Base-by-base conservation (phyloP, 1,140 invertebrate genomes). In the Drosophila paulistorum region DNA sequence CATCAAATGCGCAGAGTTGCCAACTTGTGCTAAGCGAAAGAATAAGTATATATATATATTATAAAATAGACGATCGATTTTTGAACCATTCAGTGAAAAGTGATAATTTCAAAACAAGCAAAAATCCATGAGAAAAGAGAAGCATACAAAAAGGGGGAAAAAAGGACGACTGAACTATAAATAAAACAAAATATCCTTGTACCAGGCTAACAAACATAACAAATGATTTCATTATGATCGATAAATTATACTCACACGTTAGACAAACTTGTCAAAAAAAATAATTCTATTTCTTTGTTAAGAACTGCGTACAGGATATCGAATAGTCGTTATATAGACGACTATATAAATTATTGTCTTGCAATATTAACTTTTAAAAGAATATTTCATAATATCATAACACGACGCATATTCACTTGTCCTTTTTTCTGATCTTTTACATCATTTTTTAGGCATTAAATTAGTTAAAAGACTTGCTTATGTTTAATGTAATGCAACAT, bases 91-190 rank as follows among this genome's bases (percentile, higher is more conserved):
- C 17, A 23, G 33, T 58, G 30, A 35, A 61, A 54, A 62, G 57
- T 68, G 60, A 62, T 33, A 68, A 58, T 58, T 63, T 45, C 37
- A 42, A 61, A 20, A 23, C 20, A 65, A 65, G 39, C 17, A 13
- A 65, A 65, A 71, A 65, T 51, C 17, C 10, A 51, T 51, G 10
- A 23, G 9, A 37, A 26, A 33, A 58, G 45, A 33, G 17, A 3
- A 7, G 5, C 7, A 48, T 20, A 48, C 30, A 33, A 13, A 65
- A 51, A 65, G 30, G 30, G 42, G 69, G 78, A 81, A 83, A 77
- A 78, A 67, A 70, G 75, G 77, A 83, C 62, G 80, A 83, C 80
- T 80, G 77, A 69, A 63, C 7, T 65, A 58, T 39, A 26, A 10
- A 41, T 51, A 20, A 42, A 20, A 39, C 33, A 39, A 11, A 37